Base-by-base conservation (phyloP, 35 echinoderm and acorn worm genomes). In the Acanthaster planci region DNA sequence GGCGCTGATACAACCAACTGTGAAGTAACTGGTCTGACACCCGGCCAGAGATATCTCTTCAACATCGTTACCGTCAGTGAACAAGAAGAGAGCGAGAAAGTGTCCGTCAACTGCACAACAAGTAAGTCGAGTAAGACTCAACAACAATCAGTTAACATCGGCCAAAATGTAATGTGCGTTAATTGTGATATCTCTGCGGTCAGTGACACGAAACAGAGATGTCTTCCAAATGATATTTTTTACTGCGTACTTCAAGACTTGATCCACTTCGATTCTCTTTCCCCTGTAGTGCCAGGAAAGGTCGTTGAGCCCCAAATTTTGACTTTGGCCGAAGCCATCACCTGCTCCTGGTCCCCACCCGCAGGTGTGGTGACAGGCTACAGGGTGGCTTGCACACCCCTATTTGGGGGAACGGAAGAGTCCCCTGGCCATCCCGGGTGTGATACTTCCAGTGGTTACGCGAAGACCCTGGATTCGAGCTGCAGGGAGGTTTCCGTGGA, bases 11-110 rank as follows among this genome's bases (percentile, higher is more conserved):
- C 78, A 8, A 92, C 78, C 31, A 87, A 81, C 9, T 37, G 78
- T 21, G 85, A 92, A 67, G 38, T 92, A 30, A 92, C 60, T 57
- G 81, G 68, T 38, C 54, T 92, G 29, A 35, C 77, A 50, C 31
- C 60, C 31, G 78, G 84, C 29, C 85, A 87, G 52, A 59, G 21
- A 5, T 92, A 92, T 83, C 39, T 29, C 23, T 67, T 92, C 57
- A 54, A 67, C 56, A 83, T 92, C 3, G 56, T 75, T 87, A 82
- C 90, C 7, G 36, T 92, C 23, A 81, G 80, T n/a, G 84, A 84
- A 16, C 53, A 68, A 86, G 84, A 92, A 42, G 40, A 78, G 21
- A 92, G 90, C 77, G 85, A 92, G 14, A 37, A 56, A 30, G 39
- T 79, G 21, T 72, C 78, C n/a, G 22, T 87, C 19, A 59, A 87